Percentiles rank a stretch among this genome's conserved stretches.
phyloP scores from a whole-genome alignment of 2,113 vertebrate species.

The Eolophus roseicapilla region DNA sequence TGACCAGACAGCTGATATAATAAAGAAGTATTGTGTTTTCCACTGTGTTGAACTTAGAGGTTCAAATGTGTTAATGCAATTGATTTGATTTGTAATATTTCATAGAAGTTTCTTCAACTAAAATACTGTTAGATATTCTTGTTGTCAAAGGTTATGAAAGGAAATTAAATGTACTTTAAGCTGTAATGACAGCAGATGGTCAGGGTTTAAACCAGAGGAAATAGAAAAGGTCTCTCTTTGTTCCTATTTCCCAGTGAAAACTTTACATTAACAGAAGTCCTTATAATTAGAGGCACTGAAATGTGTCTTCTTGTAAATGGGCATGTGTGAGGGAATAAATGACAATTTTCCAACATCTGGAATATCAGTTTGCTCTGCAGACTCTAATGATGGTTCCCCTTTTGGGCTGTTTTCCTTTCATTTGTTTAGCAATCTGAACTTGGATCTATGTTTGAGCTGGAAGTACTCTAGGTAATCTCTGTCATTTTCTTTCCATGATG shows the following conservation, averaged over 20 bases:
- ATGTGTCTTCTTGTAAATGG: background rate
- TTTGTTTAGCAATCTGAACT: background rate
- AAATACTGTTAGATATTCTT: constrained; percentile 67
- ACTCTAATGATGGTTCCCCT: background rate
- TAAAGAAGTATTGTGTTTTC: constrained; percentile 79
- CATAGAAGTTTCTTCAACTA: constrained; percentile 75
- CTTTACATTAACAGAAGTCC: background rate
- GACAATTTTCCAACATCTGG: background rate
- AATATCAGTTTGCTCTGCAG: background rate
- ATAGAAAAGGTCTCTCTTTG: background rate
- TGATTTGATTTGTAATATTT: constrained; percentile 79
- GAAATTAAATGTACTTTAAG: constrained; percentile 38
- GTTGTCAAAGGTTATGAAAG: constrained; percentile 67
- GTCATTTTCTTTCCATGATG: background rate
- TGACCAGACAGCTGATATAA: constrained; percentile 80
- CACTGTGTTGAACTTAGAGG: constrained; percentile 70
- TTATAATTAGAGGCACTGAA: background rate
- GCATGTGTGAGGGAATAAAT: background rate
- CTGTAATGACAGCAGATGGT: constrained; percentile 15
- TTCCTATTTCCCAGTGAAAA: background rate
- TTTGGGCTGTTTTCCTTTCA: background rate
- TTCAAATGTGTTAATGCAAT: constrained; percentile 78
- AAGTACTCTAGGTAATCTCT: background rate
- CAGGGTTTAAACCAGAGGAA: background rate
- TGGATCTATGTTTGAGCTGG: background rate